Base-by-base conservation (phyloP, 2,113 vertebrate species). In the Callithrix jacchus region DNA sequence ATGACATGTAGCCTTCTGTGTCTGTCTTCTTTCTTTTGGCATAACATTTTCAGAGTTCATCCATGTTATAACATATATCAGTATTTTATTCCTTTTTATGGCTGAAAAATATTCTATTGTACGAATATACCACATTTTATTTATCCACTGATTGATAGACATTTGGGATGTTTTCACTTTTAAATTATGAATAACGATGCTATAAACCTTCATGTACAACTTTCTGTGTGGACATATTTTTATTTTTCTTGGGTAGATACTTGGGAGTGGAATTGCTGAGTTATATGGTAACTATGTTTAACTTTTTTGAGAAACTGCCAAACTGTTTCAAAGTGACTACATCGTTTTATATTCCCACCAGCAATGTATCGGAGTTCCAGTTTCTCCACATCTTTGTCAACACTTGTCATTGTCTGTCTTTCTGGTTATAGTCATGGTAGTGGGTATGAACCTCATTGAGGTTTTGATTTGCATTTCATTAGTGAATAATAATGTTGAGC, bases 301-400 rank as follows among this genome's bases (percentile, higher is more conserved):
- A 87, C 30, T 77, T 83, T n/a, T 94, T 74, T 90, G 56, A 81
- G 42, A 12, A 54, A 25, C 70, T 76, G 25, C 13, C 84, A 84
- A 86, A 97, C 18, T 85, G 23, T 92, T 97, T 89, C 47, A 87
- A 89, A 87, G 18, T 30, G 17, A n/a, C 10, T 87, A 42, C 4
- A 42, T 32, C 11, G 45, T 94, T 89, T 83, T 87, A 61, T 32
- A 70, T 88, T 64, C 17, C 64, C 2, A 37, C 20, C 56, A 91
- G n/a, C 47, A 87, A n/a, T n/a, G 8, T 30, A 9, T 73, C 42
- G 68, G 37, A 79, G 30, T 83, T 89, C 30, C 14, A 49, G 17
- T 92, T 93, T 92, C 40, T 89, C 47, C 18, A 70, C 49, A 61
- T 86, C 10, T 1, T 82, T 94, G 42, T 20, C 25, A 71, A 32